Percentiles rank a stretch among this genome's conserved stretches.
Conservation (phyloP, 35 echinoderm and acorn worm species). For the Acanthaster planci region DNA sequence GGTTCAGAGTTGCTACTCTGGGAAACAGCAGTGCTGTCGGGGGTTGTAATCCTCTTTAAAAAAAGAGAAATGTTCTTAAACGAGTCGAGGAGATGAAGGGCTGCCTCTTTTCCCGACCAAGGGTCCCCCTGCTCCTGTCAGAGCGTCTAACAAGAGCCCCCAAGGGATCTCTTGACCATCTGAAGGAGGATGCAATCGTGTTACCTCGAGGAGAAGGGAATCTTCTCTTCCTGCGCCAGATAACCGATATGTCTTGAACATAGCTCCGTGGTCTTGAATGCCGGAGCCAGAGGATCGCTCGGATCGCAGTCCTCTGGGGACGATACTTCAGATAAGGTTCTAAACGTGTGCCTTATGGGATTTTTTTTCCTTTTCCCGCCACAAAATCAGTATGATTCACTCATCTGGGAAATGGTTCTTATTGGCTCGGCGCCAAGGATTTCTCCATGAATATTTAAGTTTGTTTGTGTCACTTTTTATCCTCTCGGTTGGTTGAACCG, state of each 20-base stretch:
- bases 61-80: background rate
- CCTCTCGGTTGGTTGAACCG: conserved; percentile 2
- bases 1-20: too few species aligned
- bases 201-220: background rate
- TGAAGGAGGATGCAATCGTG: background rate
- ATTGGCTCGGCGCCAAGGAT: background rate
- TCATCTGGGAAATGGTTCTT: conserved; percentile 7
- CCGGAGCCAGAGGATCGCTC: background rate
- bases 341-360: conserved; percentile 10
- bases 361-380: too few species aligned
- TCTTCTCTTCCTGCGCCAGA: background rate
- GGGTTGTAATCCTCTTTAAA: too few species aligned
- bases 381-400: background rate
- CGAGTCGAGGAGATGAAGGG: background rate
- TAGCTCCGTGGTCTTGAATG: too few species aligned
- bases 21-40: too few species aligned
- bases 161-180: background rate
- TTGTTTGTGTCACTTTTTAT: background rate
- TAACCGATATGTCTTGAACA: conserved; percentile 15
- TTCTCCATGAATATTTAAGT: conserved; percentile 5
- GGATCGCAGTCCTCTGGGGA: background rate
- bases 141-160: background rate
- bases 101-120: background rate
- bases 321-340: background rate
- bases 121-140: background rate